These are phyloP conservation scores for Xyrauchen texanus DNA, from an alignment of 2,113 vertebrate genomes.

Conservation along the genomic window DNA sequence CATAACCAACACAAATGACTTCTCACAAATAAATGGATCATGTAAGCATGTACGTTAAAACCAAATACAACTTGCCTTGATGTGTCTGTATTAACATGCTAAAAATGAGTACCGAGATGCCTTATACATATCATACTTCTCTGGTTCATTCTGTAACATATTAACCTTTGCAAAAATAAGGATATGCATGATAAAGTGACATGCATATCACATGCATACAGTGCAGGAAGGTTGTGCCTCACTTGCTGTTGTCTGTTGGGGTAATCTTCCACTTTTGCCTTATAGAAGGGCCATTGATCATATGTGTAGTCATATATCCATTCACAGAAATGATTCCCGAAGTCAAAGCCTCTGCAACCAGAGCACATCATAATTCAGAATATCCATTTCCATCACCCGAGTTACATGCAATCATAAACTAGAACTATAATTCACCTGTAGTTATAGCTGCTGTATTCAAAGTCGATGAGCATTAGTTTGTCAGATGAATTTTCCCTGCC, in stretches of 20 bases:
- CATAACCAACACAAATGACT: neutral
- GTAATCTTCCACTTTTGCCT: constrained; percentile 78
- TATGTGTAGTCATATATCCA: constrained; percentile 91
- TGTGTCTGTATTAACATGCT: neutral
- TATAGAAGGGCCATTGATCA: constrained; percentile 81
- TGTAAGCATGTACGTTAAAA: no score
- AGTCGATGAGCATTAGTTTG: constrained; percentile 92
- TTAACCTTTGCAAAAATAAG: no score
- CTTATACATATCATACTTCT: neutral
- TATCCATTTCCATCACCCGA: no score
- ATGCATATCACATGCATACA: no score
- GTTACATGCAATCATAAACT: neutral
- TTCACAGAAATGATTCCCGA: constrained; percentile 93
- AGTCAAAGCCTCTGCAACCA: constrained; percentile 85
- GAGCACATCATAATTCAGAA: neutral
- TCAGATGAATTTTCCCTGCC: constrained; percentile 63
- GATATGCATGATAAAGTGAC: neutral
- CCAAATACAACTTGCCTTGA: neutral
- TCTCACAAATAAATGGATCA: neutral
- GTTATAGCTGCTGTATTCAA: constrained; percentile 98
- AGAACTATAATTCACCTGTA: constrained; percentile 75
- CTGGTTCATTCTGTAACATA: neutral
- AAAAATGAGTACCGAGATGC: no score
- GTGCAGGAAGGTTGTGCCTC: neutral
- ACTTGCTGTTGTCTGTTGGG: constrained; percentile 87